phyloP scores from a whole-genome alignment of 2,888 invertebrate species.

The Tachina fera region DNA sequence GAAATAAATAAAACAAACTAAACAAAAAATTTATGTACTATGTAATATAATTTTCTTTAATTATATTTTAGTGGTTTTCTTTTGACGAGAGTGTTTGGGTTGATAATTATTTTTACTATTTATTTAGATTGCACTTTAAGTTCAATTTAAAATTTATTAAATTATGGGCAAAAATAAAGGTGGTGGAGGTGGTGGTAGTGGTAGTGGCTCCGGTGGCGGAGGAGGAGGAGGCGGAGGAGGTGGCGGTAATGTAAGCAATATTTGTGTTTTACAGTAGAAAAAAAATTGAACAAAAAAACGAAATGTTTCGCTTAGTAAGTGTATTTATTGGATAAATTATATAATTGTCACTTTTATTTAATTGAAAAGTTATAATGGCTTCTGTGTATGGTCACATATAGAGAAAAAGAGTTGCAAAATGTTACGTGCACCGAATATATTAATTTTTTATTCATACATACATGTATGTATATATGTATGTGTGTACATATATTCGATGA shows the following conservation, averaged over 20 bases:
- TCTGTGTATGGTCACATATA: not conserved
- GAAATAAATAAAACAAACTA: conserved; percentile 27
- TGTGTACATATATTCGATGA: not conserved
- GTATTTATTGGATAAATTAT: conserved; percentile 53
- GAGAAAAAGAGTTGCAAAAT: not conserved
- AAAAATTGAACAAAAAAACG: conserved; percentile 25
- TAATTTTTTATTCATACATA: no score
- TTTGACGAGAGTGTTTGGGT: conserved; percentile 47
- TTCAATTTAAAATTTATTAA: conserved; percentile 37
- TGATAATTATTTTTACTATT: not conserved
- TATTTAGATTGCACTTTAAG: conserved; percentile 23
- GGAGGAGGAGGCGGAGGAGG: conserved; percentile 77
- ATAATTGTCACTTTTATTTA: conserved; percentile 37
- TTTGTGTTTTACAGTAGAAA: conserved; percentile 79
- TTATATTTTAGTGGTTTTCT: conserved; percentile 69
- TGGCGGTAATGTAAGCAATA: conserved; percentile 81
- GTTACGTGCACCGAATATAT: not conserved
- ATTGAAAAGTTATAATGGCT: conserved; percentile 16
- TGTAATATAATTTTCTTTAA: conserved; percentile 52
- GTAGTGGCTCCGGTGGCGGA: conserved; percentile 74
- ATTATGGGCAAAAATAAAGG: conserved; percentile 81
- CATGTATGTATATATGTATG: no score
- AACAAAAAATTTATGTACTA: conserved; percentile 22
- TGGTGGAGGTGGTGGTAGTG: conserved; percentile 74
- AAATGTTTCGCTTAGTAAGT: conserved; percentile 54